These are phyloP conservation scores for Karalla daura DNA, from an alignment of 2,797 vertebrate genomes.

Conservation along the genomic window DNA sequence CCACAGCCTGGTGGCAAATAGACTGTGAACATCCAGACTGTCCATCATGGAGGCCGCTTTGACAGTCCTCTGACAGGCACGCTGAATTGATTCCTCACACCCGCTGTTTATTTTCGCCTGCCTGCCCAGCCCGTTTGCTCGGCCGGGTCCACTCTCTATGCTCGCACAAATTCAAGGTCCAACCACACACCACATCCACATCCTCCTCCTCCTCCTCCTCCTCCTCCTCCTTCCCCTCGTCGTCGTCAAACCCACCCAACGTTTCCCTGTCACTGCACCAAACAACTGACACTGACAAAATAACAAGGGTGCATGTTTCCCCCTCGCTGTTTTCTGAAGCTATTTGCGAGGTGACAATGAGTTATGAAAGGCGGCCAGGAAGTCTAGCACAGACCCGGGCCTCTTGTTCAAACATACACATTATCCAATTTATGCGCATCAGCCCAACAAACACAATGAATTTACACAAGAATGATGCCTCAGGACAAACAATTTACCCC, in stretches of 20 bases:
- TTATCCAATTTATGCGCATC: background rate
- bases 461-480: background rate
- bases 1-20: slow-evolving; percentile 75
- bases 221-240: no score
- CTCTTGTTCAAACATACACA: slow-evolving; percentile 21
- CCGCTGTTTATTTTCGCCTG: slow-evolving; percentile 78
- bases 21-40: slow-evolving; percentile 78
- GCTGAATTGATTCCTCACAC: slow-evolving; percentile 79
- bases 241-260: slow-evolving; percentile 21
- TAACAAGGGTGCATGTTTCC: slow-evolving; percentile 44
- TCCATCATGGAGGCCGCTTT: slow-evolving; percentile 76
- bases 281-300: slow-evolving; percentile 63
- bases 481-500: background rate
- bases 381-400: slow-evolving; percentile 7
- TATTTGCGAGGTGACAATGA: slow-evolving; percentile 47
- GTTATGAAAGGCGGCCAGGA: slow-evolving; percentile 36
- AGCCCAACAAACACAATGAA: background rate
- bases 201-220: no score
- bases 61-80: slow-evolving; percentile 78
- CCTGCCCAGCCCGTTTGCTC: slow-evolving; percentile 40
- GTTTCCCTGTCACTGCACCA: slow-evolving; percentile 43
- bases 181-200: background rate
- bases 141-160: slow-evolving; percentile 35
- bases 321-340: slow-evolving; percentile 31
- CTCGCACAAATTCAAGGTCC: slow-evolving; percentile 60